Conservation (phyloP, 2,888 invertebrate species). For the Ganaspis brasiliensis region DNA sequence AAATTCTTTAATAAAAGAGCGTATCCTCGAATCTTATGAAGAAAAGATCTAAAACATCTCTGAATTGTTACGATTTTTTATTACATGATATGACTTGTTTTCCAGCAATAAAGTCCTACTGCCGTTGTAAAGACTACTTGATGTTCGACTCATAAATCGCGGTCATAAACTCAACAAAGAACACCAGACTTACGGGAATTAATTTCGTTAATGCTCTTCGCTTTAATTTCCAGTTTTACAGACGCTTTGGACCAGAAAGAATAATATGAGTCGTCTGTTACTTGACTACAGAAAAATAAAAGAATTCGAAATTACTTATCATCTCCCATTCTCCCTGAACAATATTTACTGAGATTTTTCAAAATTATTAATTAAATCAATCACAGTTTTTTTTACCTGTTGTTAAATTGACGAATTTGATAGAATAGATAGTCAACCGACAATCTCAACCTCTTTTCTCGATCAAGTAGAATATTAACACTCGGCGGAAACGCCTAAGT, state of each 20-base stretch:
- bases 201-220: not conserved
- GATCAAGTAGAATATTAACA: too few relatives aligned
- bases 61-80: not conserved
- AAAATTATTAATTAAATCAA: too few relatives aligned
- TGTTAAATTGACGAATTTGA: too few relatives aligned
- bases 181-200: not conserved
- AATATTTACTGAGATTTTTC: not conserved
- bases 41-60: not conserved
- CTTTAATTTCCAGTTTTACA: not conserved
- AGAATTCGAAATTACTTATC: not conserved
- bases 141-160: conserved; percentile 13
- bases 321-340: not conserved
- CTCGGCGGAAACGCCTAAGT: too few relatives aligned
- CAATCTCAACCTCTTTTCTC: too few relatives aligned
- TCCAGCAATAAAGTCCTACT: not conserved
- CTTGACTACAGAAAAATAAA: not conserved
- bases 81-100: not conserved
- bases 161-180: conserved; percentile 14
- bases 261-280: not conserved
- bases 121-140: conserved; percentile 7
- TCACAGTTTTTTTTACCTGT: too few relatives aligned
- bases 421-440: too few relatives aligned
- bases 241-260: not conserved
- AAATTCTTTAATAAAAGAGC: too few relatives aligned
- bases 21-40: not conserved